Evolutionary conservation across 2,113 vertebrate genomes (phyloP).

Genomic region (Ahaetulla prasina): DNA sequence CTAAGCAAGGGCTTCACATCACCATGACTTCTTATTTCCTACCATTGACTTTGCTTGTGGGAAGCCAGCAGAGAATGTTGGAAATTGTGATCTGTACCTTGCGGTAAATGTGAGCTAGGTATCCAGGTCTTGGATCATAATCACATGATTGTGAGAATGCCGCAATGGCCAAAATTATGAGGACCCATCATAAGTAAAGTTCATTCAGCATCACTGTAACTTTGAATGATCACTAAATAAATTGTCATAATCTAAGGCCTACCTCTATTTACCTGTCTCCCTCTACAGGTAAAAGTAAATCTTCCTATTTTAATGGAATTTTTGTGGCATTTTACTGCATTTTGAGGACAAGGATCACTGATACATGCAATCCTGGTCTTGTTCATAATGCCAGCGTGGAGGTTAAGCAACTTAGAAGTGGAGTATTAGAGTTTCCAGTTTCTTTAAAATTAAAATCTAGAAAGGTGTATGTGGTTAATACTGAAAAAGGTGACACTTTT

Average conservation of each 20-base stretch:
- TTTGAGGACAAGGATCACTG: neutral
- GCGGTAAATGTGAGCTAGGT: neutral
- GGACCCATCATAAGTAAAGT: neutral
- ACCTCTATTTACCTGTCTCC: neutral
- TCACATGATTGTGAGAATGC: neutral
- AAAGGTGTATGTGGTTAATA: too few species aligned
- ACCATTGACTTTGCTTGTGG: neutral
- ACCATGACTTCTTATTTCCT: neutral
- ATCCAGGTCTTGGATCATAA: neutral
- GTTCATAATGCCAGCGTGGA: neutral
- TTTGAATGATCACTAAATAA: neutral
- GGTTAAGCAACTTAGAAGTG: neutral
- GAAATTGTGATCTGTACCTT: neutral
- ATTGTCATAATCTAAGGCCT: neutral
- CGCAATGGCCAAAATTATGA: neutral
- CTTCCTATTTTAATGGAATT: neutral
- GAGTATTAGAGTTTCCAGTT: too few species aligned
- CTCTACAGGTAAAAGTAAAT: neutral
- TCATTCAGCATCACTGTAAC: neutral
- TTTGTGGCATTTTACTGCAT: neutral
- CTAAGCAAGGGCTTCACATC: neutral
- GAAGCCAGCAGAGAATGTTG: neutral
- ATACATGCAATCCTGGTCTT: neutral
- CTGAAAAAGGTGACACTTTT: neutral
- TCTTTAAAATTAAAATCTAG: too few species aligned